phyloP scores from a whole-genome alignment of 2,888 invertebrate genomes.

The Corythucha ciliata region DNA sequence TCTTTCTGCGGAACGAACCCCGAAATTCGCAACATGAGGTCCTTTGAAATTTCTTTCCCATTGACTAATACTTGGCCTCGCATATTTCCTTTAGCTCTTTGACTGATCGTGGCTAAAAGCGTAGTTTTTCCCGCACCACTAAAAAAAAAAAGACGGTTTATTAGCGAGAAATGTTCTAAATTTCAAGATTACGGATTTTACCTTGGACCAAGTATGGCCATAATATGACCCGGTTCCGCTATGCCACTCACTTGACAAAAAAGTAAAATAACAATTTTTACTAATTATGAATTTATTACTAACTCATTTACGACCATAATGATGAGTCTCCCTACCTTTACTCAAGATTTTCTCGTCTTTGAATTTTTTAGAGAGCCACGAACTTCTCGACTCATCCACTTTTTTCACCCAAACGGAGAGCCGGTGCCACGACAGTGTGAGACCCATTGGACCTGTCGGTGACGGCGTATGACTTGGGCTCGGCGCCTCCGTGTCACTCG shows the following conservation, averaged over 20 bases:
- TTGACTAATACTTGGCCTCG: constrained; percentile 63
- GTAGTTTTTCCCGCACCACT: constrained; percentile 74
- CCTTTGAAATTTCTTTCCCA: constrained; percentile 52
- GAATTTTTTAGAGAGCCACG: constrained; percentile 46
- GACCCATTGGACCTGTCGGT: constrained; percentile 19
- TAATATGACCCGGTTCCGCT: too few species aligned
- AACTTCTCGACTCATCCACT: constrained; percentile 43
- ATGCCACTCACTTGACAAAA: not conserved
- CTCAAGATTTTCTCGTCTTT: constrained; percentile 49
- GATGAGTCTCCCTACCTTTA: constrained; percentile 46
- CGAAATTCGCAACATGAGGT: constrained; percentile 62
- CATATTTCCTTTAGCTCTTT: constrained; percentile 55
- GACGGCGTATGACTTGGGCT: constrained; percentile 1
- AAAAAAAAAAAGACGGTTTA: constrained; percentile 33
- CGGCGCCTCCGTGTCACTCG: not conserved
- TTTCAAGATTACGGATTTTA: too few species aligned
- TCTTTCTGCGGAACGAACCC: constrained; percentile 82
- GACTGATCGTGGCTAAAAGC: constrained; percentile 61
- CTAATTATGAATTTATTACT: not conserved
- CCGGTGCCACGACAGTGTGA: constrained; percentile 48
- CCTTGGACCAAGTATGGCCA: too few species aligned
- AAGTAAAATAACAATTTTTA: not conserved
- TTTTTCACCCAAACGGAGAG: constrained; percentile 47
- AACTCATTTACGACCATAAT: not conserved
- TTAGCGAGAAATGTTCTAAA: not conserved